These are phyloP conservation scores for Cinara cedri DNA, from an alignment of 2,888 invertebrate genomes.

Conservation along the genomic window DNA sequence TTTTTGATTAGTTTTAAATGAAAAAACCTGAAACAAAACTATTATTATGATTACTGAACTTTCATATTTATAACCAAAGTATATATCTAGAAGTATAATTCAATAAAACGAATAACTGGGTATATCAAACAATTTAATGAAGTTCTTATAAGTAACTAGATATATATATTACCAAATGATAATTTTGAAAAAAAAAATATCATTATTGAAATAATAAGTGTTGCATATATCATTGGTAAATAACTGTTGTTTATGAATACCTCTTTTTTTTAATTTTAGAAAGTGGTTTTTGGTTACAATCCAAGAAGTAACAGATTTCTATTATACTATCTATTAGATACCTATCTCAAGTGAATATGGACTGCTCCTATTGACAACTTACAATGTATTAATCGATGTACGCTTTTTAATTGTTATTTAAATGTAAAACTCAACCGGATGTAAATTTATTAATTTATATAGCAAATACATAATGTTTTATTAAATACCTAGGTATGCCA, in stretches of 20 bases:
- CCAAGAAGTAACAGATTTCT: conserved; percentile 25
- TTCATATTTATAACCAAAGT: too few relatives aligned
- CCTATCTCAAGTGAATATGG: not conserved
- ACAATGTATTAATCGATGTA: not conserved
- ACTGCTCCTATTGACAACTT: not conserved
- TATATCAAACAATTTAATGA: too few relatives aligned
- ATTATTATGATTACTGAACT: too few relatives aligned
- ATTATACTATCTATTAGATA: not conserved
- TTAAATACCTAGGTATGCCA: too few relatives aligned
- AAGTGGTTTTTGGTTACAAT: conserved; percentile 44
- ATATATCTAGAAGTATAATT: too few relatives aligned
- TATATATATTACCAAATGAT: too few relatives aligned
- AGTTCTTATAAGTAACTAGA: too few relatives aligned
- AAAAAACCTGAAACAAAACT: too few relatives aligned
- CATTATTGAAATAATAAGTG: too few relatives aligned
- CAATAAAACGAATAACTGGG: too few relatives aligned
- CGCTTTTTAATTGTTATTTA: not conserved
- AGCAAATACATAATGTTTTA: not conserved
- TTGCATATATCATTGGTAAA: not conserved
- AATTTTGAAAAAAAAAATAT: too few relatives aligned
- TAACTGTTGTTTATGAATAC: conserved; percentile 7
- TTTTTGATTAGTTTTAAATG: too few relatives aligned
- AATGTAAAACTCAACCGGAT: not conserved
- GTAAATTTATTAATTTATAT: not conserved
- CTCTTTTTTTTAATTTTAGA: conserved; percentile 32